phyloP scores from a whole-genome alignment of 2,113 vertebrate genomes.

The Zosterops hypoxanthus region DNA sequence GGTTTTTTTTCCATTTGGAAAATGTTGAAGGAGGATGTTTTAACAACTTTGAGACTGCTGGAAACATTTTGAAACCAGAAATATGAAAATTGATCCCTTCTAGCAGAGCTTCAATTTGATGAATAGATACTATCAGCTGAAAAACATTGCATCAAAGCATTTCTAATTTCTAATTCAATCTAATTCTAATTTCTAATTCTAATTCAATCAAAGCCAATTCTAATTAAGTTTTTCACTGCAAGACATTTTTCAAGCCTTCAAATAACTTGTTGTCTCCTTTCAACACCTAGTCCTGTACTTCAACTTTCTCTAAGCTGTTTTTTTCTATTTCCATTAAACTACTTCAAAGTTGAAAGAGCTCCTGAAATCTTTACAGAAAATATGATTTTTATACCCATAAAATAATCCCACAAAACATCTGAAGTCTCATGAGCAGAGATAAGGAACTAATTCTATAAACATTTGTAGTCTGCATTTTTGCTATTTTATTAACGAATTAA shows the following conservation, averaged over 20 bases:
- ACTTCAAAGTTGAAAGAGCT: neutral
- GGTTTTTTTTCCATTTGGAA: neutral
- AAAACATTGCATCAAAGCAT: slow-evolving; percentile 35
- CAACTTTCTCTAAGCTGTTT: neutral
- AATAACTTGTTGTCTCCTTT: slow-evolving; percentile 7
- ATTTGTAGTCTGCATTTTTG: neutral
- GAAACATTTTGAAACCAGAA: slow-evolving; percentile 28
- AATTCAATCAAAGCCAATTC: neutral
- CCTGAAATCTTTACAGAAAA: neutral
- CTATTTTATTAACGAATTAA: neutral
- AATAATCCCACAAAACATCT: neutral
- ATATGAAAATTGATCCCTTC: slow-evolving; percentile 41
- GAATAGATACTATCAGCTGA: slow-evolving; percentile 36
- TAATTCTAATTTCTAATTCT: no score
- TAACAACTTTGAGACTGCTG: neutral
- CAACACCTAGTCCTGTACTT: neutral
- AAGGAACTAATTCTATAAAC: neutral
- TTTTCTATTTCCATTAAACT: neutral
- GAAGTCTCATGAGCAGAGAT: neutral
- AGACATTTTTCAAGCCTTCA: slow-evolving; percentile 42
- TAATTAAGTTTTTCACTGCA: slow-evolving; percentile 19
- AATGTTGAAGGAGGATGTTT: slow-evolving; percentile 11
- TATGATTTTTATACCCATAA: neutral
- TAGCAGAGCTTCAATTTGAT: slow-evolving; percentile 26
- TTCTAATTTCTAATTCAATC: neutral